These are phyloP conservation scores for Watsonalla cultraria DNA, from an alignment of 2,888 invertebrate species.

Conservation along the genomic window DNA sequence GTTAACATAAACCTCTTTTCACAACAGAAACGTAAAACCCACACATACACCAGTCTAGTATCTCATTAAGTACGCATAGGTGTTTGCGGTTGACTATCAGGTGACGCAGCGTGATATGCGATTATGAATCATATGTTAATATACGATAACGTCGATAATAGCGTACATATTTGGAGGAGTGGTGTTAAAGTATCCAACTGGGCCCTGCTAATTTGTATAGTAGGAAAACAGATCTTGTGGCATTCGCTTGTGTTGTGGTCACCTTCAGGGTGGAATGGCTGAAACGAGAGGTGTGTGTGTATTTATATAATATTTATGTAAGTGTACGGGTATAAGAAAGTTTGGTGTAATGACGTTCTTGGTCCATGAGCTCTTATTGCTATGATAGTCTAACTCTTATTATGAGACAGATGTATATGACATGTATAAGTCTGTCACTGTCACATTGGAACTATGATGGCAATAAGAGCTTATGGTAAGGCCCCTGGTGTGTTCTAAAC, in stretches of 20 bases:
- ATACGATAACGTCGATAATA: not conserved
- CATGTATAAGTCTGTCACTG: too few species aligned
- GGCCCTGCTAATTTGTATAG: not conserved
- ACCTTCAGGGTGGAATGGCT: constrained; percentile 13
- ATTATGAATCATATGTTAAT: not conserved
- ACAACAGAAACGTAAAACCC: not conserved
- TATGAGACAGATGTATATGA: too few species aligned
- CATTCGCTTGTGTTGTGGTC: not conserved
- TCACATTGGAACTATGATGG: too few species aligned
- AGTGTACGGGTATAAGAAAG: not conserved
- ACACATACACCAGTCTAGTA: not conserved
- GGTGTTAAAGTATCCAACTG: too few species aligned
- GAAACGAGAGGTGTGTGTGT: constrained; percentile 16
- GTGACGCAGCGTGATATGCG: not conserved
- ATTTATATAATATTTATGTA: not conserved
- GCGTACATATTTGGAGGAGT: not conserved
- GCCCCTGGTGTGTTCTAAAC: too few species aligned
- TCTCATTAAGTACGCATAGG: not conserved
- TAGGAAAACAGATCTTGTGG: not conserved
- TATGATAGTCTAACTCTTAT: too few species aligned
- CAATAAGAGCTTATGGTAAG: too few species aligned
- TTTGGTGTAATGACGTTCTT: too few species aligned
- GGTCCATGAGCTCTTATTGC: too few species aligned
- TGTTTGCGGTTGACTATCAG: not conserved
- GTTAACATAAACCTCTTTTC: not conserved